These are phyloP conservation scores for Pseudomyrmex cubaensis DNA, from an alignment of 1,140 invertebrate species.

Conservation along the genomic window DNA sequence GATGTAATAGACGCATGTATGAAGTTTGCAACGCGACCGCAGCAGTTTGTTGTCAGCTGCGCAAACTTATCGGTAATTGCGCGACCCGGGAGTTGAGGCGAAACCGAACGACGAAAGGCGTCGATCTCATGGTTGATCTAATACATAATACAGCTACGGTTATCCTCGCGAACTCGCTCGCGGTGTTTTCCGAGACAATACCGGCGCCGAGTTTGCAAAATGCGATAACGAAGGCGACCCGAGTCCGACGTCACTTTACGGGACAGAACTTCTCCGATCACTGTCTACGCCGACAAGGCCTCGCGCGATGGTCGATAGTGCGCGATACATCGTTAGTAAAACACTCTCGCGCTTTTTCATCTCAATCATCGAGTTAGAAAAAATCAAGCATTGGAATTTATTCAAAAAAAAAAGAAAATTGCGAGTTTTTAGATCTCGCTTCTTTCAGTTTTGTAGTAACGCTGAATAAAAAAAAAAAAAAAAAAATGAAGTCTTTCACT, in stretches of 20 bases:
- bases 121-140: slow-evolving; percentile 29
- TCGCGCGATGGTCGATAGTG: slow-evolving; percentile 30
- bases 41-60: slow-evolving; percentile 1
- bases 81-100: slow-evolving; percentile 4
- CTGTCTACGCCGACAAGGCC: slow-evolving; percentile 34
- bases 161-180: slow-evolving; percentile 38
- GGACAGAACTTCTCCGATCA: slow-evolving; percentile 16
- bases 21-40: slow-evolving; percentile 11
- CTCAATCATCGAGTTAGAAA: not conserved
- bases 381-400: not conserved
- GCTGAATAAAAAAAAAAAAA: not conserved
- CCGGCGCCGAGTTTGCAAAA: slow-evolving; percentile 15
- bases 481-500: not conserved
- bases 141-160: slow-evolving; percentile 46
- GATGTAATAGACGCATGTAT: slow-evolving; percentile 1
- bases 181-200: slow-evolving; percentile 17
- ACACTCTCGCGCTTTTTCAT: not conserved
- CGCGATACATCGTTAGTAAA: not conserved
- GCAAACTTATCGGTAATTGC: slow-evolving; percentile 43
- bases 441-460: too few species aligned
- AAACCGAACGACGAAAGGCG: not conserved
- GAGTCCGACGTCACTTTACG: slow-evolving; percentile 15
- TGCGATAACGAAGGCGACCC: slow-evolving; percentile 14
- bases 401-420: not conserved
- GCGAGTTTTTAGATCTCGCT: not conserved